Evolutionary conservation across 2,797 vertebrate genomes (phyloP), one percentile per base, ranked within the genome.

Genomic region (Onychomys leucogaster): DNA sequence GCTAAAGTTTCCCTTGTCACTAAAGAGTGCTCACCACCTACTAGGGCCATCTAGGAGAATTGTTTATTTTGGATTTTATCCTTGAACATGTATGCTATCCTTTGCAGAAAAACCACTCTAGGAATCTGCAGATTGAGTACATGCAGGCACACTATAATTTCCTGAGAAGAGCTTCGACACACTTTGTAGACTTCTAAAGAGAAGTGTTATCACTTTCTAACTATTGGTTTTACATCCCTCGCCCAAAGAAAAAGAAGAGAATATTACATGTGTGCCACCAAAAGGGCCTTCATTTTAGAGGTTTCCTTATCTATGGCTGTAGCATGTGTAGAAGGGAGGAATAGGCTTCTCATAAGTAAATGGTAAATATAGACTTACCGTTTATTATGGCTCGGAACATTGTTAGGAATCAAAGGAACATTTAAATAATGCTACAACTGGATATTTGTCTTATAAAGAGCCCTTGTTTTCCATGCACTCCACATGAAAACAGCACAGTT

Each of bases 31-130:
- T 76, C 25, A 71, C 61, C n/a, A 91, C 41, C 75, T 81, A 43
- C 76, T 43, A 27, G 49, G 52, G 76, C 96, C 83, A 91, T 71
- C 57, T 32, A 76, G 96, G 78, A 85, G 71, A 95, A 77, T 75
- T 75, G 65, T 84, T 97, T 95, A 88, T 73, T 71, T 96, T 96
- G 92, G 92, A 78, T 87, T 83, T 95, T 75, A 78, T 95, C 59
- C 83, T 94, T 97, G 87, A 96, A 80, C 87, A 71, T 85, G 14
- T 57, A 76, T 94, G 75, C 46, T 92, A 86, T 8, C 11, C 46
- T 96, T 90, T 85, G 81, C 49, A 94, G 49, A 89, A 81, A 93
- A 89, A 71, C 37, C 29, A 23, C 34, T 63, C 49, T 71, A 69
- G 76, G 65, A 85, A 59, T 37, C 14, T 81, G 77, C 90, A 55